A percentile compares a stretch with the other conserved stretches of the same genome.
Conservation (phyloP, 53 echinoderm and acorn worm species). For the Crossaster papposus region DNA sequence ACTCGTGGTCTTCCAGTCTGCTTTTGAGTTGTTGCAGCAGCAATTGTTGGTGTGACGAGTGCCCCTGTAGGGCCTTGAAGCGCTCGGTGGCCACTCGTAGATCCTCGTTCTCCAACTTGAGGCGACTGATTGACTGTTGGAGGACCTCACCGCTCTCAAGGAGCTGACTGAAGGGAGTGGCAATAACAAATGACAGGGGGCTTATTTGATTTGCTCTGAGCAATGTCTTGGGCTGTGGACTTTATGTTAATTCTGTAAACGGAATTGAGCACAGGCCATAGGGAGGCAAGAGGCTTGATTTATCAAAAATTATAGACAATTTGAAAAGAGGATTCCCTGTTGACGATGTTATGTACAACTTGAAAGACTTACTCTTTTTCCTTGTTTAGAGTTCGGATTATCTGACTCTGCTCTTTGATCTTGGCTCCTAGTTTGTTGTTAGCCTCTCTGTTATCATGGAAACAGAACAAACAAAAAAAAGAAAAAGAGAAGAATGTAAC, state of each 20-base stretch:
- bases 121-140: slow-evolving; percentile 69
- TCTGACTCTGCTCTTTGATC: slow-evolving; percentile 89
- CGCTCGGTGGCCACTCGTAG: slow-evolving; percentile 77
- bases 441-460: slow-evolving; percentile 73
- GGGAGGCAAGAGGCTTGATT: too few relatives aligned
- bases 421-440: slow-evolving; percentile 88
- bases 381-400: slow-evolving; percentile 70
- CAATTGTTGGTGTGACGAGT: slow-evolving; percentile 89
- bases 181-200: background rate
- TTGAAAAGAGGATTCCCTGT: background rate
- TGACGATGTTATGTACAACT: background rate
- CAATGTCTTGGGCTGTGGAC: background rate
- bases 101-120: slow-evolving; percentile 86
- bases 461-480: background rate
- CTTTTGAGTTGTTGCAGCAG: slow-evolving; percentile 91
- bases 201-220: background rate
- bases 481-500: background rate
- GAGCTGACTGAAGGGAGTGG: slow-evolving; percentile 61
- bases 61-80: slow-evolving; percentile 83
- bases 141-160: slow-evolving; percentile 65
- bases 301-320: too few relatives aligned
- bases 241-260: too few relatives aligned
- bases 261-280: too few relatives aligned
- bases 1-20: slow-evolving; percentile 94
- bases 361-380: slow-evolving; percentile 96